Base-by-base conservation (phyloP, 2,888 invertebrate genomes). In the Acleris emargana region DNA sequence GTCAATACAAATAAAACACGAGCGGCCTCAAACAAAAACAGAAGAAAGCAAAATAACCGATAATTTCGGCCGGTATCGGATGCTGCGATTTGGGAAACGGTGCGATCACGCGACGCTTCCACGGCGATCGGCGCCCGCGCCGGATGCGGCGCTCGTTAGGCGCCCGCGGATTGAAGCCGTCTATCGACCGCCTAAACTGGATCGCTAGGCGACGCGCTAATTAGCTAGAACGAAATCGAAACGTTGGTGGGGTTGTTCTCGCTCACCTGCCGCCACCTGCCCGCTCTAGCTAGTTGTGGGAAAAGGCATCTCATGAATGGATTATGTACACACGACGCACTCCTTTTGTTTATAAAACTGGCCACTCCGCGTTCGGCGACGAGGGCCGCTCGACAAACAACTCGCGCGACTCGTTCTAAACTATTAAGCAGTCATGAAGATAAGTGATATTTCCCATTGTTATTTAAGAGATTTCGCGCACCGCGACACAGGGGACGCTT, bases 271-370 rank as follows among this genome's bases (percentile, higher is more conserved):
- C 59, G 49, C 80, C 88, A 87, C 86, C 87, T 84, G 88, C 80
- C 80, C 76, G 76, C 81, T 82, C 83, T 81, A 84, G 78, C 75
- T 76, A 80, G 76, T 80, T 88, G 89, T 90, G 91, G 88, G 89
- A 90, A 89, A 84, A 80, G 76, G 76, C 84, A 79, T 82, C 82
- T 84, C 84, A 82, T 88, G 88, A 89, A 90, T 90, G 86, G 83
- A 72, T 82, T 80, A 83, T 79, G 85, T 81, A 84, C 81, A 84
- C 83, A 83, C 80, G 78, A 78, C 78, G 79, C 81, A 80, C 82
- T 83, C 75, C 77, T 81, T 86, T 89, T 92, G 89, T 92, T 91
- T 91, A 90, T 88, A 86, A 91, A 91, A 91, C 91, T 89, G 89
- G 88, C 90, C 88, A 90, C 91, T 91, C 78, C 81, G 82, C 81